These are phyloP conservation scores for Teleopsis dalmanni DNA, from an alignment of 1,140 invertebrate genomes.

Conservation along the genomic window DNA sequence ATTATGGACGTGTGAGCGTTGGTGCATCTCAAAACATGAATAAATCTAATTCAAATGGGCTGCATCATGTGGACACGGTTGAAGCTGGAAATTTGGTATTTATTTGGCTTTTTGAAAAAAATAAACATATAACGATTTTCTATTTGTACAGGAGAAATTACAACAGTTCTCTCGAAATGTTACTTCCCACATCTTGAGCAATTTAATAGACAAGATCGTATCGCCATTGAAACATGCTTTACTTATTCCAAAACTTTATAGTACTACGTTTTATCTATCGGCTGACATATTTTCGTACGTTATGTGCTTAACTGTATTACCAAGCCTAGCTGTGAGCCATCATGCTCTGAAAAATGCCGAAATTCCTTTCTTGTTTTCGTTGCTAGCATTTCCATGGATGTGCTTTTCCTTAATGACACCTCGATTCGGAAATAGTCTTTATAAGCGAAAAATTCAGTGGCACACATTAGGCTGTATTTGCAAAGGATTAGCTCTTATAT, in stretches of 20 bases:
- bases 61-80: slow-evolving; percentile 6
- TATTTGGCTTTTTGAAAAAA: not conserved
- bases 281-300: slow-evolving; percentile 41
- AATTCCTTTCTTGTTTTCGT: slow-evolving; percentile 41
- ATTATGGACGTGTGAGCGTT: slow-evolving; percentile 23
- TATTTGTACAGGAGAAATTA: slow-evolving; percentile 22
- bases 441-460: slow-evolving; percentile 38
- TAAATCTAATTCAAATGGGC: slow-evolving; percentile 22
- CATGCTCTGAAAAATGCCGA: slow-evolving; percentile 39
- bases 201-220: slow-evolving; percentile 36
- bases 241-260: slow-evolving; percentile 33
- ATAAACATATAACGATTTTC: not conserved
- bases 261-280: slow-evolving; percentile 36
- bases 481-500: slow-evolving; percentile 35
- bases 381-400: slow-evolving; percentile 43
- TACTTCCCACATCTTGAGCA: slow-evolving; percentile 32
- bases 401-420: slow-evolving; percentile 43
- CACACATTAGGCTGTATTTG: slow-evolving; percentile 35
- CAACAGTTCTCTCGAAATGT: slow-evolving; percentile 32
- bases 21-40: slow-evolving; percentile 24
- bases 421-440: slow-evolving; percentile 32
- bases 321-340: slow-evolving; percentile 32
- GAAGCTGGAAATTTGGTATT: slow-evolving; percentile 4
- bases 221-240: slow-evolving; percentile 34
- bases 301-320: slow-evolving; percentile 39